Conservation (phyloP, 2,888 invertebrate species). For the Epinotia ramella region DNA sequence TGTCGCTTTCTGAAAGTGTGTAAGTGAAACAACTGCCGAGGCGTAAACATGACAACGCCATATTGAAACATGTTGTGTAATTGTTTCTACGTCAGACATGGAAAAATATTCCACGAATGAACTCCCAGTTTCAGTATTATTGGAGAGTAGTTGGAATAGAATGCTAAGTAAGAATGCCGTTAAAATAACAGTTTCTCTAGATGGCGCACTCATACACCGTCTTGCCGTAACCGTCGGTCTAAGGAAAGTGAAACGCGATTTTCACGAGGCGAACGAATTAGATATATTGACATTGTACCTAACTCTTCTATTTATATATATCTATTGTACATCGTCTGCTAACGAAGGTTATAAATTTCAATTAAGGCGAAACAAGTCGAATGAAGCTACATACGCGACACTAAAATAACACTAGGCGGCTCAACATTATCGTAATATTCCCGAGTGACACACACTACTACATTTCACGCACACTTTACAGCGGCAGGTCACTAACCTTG, state of each 20-base stretch:
- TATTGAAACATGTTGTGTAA: constrained; percentile 11
- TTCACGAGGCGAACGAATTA: not conserved
- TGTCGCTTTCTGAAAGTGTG: constrained; percentile 23
- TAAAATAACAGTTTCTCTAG: not conserved
- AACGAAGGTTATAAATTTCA: no score
- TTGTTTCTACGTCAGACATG: not conserved
- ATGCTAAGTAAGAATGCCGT: not conserved
- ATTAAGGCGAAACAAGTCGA: no score
- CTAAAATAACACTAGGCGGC: no score
- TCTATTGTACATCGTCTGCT: no score
- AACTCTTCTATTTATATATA: no score
- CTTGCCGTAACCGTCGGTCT: not conserved
- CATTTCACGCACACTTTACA: no score
- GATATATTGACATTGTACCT: no score
- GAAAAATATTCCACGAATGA: constrained; percentile 1
- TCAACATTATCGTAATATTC: no score
- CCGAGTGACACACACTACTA: no score
- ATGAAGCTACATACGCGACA: no score
- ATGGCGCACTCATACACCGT: not conserved
- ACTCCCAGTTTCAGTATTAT: not conserved
- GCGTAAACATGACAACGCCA: constrained; percentile 19
- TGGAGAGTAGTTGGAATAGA: not conserved
- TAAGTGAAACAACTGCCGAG: constrained; percentile 16
- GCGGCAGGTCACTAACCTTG: no score
- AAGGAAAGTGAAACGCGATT: not conserved